Evolutionary conservation across 30 jellyfish, hydroid and myxozoan genomes (phyloP), one percentile per base, ranked within the genome.

Genomic region (Euphysa ruthae): DNA sequence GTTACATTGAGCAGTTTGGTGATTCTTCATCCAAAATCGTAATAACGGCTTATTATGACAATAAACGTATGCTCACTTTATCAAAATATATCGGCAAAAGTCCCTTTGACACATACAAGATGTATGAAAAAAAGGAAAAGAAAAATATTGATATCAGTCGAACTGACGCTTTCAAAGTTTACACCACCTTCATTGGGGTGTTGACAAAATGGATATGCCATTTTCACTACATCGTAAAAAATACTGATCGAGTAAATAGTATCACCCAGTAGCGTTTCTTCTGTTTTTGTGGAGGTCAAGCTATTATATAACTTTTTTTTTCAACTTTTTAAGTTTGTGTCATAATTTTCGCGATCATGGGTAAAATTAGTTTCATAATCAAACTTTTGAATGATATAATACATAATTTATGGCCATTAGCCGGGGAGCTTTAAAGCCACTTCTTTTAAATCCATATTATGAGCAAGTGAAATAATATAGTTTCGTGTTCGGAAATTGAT

Each of bases 1-100:
- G 82, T 24, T 50, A 26, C 54, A 10, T 19, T 50, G 69, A 70
- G 34, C 76, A 70, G 42, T 70, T 70, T 55, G 78, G 49, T 26
- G 77, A 70, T 31, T 18, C 65, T 32, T 35, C 58, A 20, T 49
- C 26, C 22, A 10, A 49, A 70, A 49, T 70, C 20, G 82, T 70
- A 7, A 21, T 70, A 38, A 38, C 52, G n/a, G 52, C 52, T 38
- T 38, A n/a, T 12, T 38, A n/a, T 38, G 52, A 38, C n/a, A 38
- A 38, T 38, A 38, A 38, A 38, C 52, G 52, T 38, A n/a, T 38
- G 52, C 52, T 38, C 52, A 38, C 52, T 38, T 38, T 38, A 38
- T 38, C n/a, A 38, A 38, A 38, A 12, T 38, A 38, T 38, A n/a
- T 38, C 52, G 52, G 52, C 52, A 38, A 38, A 38, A n/a, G 52